A percentile compares a stretch with the other conserved stretches of the same genome.
Conservation (phyloP, 2,888 invertebrate species). For the Chrysopilus asiliformis region DNA sequence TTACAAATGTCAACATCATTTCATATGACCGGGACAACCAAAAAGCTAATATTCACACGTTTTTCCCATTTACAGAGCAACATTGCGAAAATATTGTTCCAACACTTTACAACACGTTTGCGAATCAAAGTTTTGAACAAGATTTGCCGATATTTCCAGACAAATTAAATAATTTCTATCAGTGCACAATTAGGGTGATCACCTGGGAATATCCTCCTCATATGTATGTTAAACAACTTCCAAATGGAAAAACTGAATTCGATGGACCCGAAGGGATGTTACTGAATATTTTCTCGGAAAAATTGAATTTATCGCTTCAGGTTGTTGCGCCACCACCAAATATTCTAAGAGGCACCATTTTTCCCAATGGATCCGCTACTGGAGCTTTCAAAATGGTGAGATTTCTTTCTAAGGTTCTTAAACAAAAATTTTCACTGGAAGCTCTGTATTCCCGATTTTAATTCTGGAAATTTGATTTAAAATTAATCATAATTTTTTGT, state of each 20-base stretch:
- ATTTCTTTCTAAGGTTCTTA: no score
- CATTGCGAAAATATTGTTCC: slow-evolving; percentile 4
- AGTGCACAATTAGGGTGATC: slow-evolving; percentile 9
- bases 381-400: slow-evolving; percentile 10
- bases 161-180: slow-evolving; percentile 11
- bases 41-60: slow-evolving; percentile 1
- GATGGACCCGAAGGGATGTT: slow-evolving; percentile 12
- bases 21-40: neutral
- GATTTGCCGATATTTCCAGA: slow-evolving; percentile 8
- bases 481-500: no score
- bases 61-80: slow-evolving; percentile 3
- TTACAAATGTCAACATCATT: neutral
- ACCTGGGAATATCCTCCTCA: slow-evolving; percentile 9
- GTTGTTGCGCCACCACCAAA: neutral
- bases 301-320: slow-evolving; percentile 10
- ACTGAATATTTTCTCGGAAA: slow-evolving; percentile 8
- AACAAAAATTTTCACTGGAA: no score
- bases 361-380: slow-evolving; percentile 9
- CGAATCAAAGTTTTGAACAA: slow-evolving; percentile 1
- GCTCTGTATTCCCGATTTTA: no score
- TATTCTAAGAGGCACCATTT: slow-evolving; percentile 8
- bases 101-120: slow-evolving; percentile 2
- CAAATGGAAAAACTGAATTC: slow-evolving; percentile 4
- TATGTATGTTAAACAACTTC: slow-evolving; percentile 1
- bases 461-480: no score